A percentile compares a stretch with the other conserved stretches of the same genome.
These are phyloP conservation scores for Hystrix cristata DNA, from an alignment of 2,113 vertebrate species.

Conservation along the genomic window DNA sequence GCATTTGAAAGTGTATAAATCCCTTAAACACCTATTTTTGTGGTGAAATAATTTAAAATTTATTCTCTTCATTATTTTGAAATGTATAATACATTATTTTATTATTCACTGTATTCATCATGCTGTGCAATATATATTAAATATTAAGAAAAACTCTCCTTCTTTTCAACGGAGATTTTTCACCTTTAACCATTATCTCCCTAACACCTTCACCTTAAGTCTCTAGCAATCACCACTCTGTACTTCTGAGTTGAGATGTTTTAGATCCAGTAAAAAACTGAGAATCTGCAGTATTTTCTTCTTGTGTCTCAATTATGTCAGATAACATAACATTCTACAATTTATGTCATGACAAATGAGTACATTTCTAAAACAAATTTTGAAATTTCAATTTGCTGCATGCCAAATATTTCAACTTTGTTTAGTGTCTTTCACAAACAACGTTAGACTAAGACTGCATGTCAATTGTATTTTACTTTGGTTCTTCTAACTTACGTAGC, in stretches of 20 bases:
- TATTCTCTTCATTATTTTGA: neutral
- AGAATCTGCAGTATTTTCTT: neutral
- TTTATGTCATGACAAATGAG: neutral
- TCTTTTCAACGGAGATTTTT: neutral
- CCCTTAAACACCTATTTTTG: neutral
- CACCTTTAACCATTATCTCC: fast-evolving
- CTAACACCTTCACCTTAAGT: neutral
- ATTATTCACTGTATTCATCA: neutral
- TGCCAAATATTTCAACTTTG: neutral
- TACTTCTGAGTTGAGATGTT: neutral
- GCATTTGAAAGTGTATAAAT: too few relatives aligned
- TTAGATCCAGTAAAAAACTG: neutral
- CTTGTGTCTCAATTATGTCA: neutral
- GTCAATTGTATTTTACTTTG: constrained; percentile 28
- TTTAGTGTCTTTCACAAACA: constrained; percentile 61
- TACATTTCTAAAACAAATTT: neutral
- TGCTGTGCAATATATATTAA: neutral
- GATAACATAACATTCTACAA: neutral
- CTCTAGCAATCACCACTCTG: neutral
- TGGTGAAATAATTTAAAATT: neutral
- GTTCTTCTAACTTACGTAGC: constrained; percentile 27
- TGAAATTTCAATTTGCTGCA: constrained; percentile 10
- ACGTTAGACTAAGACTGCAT: neutral
- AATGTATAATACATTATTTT: neutral
- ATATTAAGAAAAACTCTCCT: neutral